Base-by-base conservation (phyloP, 2,888 invertebrate genomes). In the Chouioia cunea region DNA sequence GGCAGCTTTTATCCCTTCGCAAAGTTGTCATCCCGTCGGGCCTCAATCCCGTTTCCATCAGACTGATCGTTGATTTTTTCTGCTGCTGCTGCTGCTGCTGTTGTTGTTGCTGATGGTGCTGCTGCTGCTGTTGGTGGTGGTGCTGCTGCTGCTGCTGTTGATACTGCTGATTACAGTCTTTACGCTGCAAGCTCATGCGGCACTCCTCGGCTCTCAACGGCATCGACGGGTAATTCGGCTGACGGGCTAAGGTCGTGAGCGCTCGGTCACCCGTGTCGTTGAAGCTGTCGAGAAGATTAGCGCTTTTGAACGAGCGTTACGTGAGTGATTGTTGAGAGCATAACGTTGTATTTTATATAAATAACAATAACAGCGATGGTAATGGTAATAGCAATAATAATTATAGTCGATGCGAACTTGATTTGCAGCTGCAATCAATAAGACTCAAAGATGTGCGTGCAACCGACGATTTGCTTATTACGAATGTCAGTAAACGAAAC, bases 151-250 rank as follows among this genome's bases (percentile, higher is more conserved):
- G 43, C 52, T 23, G 43, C 43, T 16, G 36, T 47, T 57, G 18
- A 23, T 56, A n/a, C 57, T 22, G 56, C 22, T 27, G 52, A 12
- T 14, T 22, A 20, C 65, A n/a, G 15, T 65, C 70, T 71, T 80
- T 81, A 68, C 80, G 83, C 22, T 84, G 58, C 43, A 84, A 58
- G 6, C 81, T 83, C 80, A 84, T 79, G 10, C 83, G 82, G 67
- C 83, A 83, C 36, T 84, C 85, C 43, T 85, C 85, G 0, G 82
- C 73, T 12, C 85, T 79, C 27, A 85, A 68, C 0, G 85, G 85
- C 85, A 85, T 85, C 62, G 85, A 85, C 4, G 85, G 85, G 70
- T 85, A 85, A n/a, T 79, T 79, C 47, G 85, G 85, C 57, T 85
- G 85, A 27, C 85, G 79, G 18, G 85, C 85, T 22, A 85, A 71